Base-by-base conservation (phyloP, 35 echinoderm and acorn worm genomes). In the Apostichopus californicus region DNA sequence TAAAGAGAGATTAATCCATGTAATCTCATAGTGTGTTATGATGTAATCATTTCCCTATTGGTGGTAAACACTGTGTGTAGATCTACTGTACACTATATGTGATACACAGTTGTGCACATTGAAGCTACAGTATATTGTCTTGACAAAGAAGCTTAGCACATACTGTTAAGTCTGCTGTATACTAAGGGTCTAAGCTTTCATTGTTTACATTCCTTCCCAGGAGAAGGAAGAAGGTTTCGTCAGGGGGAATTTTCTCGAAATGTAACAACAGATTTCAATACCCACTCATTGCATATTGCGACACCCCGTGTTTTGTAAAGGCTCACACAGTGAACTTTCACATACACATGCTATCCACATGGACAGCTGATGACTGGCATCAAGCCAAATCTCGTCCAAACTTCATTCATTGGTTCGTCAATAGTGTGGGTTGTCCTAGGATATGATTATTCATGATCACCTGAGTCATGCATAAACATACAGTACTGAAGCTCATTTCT, bases 321-420 rank as follows among this genome's bases (percentile, higher is more conserved):
- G 34, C 55, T 83, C 17, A 46, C 52, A 55, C 53, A 14, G 25
- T 53, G 53, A 56, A 83, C 90, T 56, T 61, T 14, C 9, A 17
- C 46, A 52, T 78, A 56, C 90, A 92, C 90, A 92, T 92, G 90
- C 78, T 34, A 80, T 81, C 87, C 92, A 93, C 83, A 87, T 93
- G 90, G 59, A 56, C 90, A 92, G 56, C 90, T 81, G 81, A 77
- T 87, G 92, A 72, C 83, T 87, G 81, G 83, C 80, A 83, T 10
- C 8, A 6, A 55, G 80, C 80, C 80, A 83, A 83, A 18, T 83
- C n/a, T 34, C 46, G 12, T 83, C 54, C 18, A 17, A 20, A 83
- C 34, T 83, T 55, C 80, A 83, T 83, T 83, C 80, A 83, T 83
- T 83, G 80, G 80, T 83, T 83, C 10, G 18, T 83, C 34, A 34